Evolutionary conservation across 2,113 vertebrate genomes (phyloP).

Genomic region (Tretioscincus oriximinensis): DNA sequence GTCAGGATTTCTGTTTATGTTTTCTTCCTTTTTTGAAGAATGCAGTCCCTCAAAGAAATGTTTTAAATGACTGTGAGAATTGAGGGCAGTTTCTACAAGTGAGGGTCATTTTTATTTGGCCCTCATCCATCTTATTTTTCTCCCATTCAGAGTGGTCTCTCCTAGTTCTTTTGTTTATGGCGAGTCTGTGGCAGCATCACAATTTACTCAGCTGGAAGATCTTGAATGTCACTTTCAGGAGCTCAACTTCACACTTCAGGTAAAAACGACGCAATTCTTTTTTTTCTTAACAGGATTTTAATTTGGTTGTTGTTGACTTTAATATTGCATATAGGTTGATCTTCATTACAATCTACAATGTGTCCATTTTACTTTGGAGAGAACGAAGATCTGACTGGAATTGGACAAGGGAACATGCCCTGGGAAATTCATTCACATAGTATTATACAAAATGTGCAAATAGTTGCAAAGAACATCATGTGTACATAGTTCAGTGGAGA

Average conservation of each 20-base stretch:
- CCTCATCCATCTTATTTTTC: conserved; percentile 21
- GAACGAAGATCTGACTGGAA: no score
- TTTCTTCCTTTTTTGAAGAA: conserved; percentile 16
- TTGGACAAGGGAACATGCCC: no score
- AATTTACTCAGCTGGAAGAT: conserved; percentile 85
- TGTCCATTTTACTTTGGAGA: no score
- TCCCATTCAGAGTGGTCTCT: conserved; percentile 80
- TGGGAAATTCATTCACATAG: no score
- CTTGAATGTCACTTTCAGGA: conserved; percentile 91
- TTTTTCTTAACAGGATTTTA: neutral
- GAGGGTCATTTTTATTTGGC: conserved; percentile 1
- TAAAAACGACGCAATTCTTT: conserved; percentile 55
- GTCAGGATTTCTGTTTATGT: conserved; percentile 28
- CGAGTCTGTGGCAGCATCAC: conserved; percentile 84
- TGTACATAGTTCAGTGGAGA: no score
- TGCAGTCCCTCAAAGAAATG: neutral
- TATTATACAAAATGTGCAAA: no score
- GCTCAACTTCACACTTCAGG: conserved; percentile 94
- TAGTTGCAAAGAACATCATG: no score
- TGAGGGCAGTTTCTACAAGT: neutral
- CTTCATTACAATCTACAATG: no score
- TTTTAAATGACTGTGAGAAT: neutral
- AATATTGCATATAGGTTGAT: no score
- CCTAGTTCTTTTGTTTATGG: conserved; percentile 93
- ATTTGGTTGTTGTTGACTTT: neutral